These are phyloP conservation scores for Drosophila arizonae DNA, from an alignment of 1,140 invertebrate species.

Conservation along the genomic window DNA sequence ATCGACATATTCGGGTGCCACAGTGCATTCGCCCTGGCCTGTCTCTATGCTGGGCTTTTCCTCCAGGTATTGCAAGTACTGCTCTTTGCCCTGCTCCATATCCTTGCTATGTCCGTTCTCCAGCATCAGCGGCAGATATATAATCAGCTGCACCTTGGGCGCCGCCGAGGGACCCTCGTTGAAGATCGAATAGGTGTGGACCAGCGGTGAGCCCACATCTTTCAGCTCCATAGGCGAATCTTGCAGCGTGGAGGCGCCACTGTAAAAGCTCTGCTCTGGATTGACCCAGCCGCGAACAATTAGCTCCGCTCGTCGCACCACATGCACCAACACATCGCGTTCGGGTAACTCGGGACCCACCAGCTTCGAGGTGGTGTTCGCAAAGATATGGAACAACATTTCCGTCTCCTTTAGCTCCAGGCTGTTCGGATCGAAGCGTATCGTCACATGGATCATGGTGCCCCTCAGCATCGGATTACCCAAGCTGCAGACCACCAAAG, in stretches of 20 bases:
- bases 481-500: slow-evolving; percentile 90
- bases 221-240: slow-evolving; percentile 92
- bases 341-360: slow-evolving; percentile 84
- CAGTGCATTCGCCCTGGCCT: slow-evolving; percentile 86
- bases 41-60: slow-evolving; percentile 89
- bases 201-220: slow-evolving; percentile 92
- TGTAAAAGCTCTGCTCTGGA: slow-evolving; percentile 93
- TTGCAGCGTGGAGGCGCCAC: slow-evolving; percentile 89
- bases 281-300: slow-evolving; percentile 88
- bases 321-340: slow-evolving; percentile 85
- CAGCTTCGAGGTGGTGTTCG: slow-evolving; percentile 94
- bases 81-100: slow-evolving; percentile 85
- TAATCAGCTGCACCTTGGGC: slow-evolving; percentile 89
- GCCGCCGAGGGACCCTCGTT: slow-evolving; percentile 95
- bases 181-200: slow-evolving; percentile 92
- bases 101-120: slow-evolving; percentile 86
- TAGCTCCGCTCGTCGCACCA: slow-evolving; percentile 92
- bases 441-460: slow-evolving; percentile 85
- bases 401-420: slow-evolving; percentile 88
- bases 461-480: slow-evolving; percentile 93
- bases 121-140: slow-evolving; percentile 95
- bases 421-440: slow-evolving; percentile 91
- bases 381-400: slow-evolving; percentile 89
- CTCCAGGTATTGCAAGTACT: slow-evolving; percentile 96
- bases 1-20: slow-evolving; percentile 86